phyloP scores from a whole-genome alignment of 2,113 vertebrate genomes.

The Albula goreensis region DNA sequence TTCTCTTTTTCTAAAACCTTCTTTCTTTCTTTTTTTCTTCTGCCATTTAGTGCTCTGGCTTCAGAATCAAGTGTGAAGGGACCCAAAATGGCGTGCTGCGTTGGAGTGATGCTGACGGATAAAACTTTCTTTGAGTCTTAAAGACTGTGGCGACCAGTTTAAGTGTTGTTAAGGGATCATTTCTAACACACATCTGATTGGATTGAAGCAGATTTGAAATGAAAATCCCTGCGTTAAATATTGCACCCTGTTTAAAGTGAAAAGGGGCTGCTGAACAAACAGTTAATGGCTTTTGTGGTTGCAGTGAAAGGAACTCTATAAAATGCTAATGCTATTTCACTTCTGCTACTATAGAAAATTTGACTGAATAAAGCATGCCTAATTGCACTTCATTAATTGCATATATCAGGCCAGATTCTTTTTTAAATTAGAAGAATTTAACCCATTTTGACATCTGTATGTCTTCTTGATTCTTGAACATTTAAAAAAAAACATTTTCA shows the following conservation, averaged over 20 bases:
- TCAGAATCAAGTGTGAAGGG: background rate
- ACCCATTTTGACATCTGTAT: background rate
- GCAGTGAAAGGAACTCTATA: background rate
- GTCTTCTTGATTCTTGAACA: too few species aligned
- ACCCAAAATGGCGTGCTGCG: background rate
- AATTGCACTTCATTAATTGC: background rate
- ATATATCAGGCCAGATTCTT: background rate
- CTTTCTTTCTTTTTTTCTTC: conserved; percentile 25
- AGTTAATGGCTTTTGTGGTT: background rate
- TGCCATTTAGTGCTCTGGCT: background rate
- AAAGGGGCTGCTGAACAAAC: background rate
- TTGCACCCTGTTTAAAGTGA: background rate
- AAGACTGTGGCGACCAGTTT: background rate
- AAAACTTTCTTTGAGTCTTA: conserved; percentile 36
- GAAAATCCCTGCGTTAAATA: background rate
- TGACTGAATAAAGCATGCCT: background rate
- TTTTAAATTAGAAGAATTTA: background rate
- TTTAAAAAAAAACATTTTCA: background rate
- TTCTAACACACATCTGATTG: background rate
- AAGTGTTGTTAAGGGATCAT: background rate
- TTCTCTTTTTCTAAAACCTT: conserved; percentile 40
- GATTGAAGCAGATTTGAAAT: background rate
- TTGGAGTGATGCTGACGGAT: background rate
- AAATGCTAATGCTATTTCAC: background rate
- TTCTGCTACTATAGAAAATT: background rate